Evolutionary conservation across 2,888 invertebrate species (phyloP), one percentile per base, ranked within the genome.

Genomic region (Scrobipalpa atriplicella): DNA sequence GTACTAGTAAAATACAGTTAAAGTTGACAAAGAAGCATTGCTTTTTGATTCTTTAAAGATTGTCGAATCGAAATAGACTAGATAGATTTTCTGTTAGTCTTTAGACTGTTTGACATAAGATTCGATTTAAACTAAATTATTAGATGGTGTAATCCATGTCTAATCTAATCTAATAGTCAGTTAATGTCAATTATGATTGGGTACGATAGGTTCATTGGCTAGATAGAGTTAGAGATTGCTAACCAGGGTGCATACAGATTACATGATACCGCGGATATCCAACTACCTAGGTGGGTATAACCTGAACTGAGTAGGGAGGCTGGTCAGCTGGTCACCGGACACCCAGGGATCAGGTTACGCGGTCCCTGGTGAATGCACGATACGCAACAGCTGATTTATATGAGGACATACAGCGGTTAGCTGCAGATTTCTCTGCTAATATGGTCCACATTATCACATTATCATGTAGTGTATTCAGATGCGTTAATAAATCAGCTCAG

Each of bases 301-400:
- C 36, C 10, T 2, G 56, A 29, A 58, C 36, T 16, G 61, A 13
- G 77, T 79, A 79, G 80, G 78, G 78, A 80, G 81, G 82, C 83
- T 82, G 84, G 83, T 81, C 71, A n/a, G 82, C 83, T 82, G 84
- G 87, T 80, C 74, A 91, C 73, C 77, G 71, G 86, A 91, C 78
- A 89, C 87, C 87, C 78, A 66, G 47, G 67, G 56, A 75, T 91
- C 85, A 70, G 77, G 79, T 91, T 90, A 89, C 84, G 81, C 88
- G 87, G 84, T 85, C 78, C 77, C 81, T 81, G 78, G 75, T 78
- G 75, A 81, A 80, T 79, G 80, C 81, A 77, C 70, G 75, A 73
- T 75, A 73, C 77, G 73, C 74, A 78, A 79, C 78, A 81, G 75
- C 74, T 81, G 78, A 81, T 81, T 81, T 77, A 71, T 21, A 60